phyloP scores from a whole-genome alignment of 2,888 invertebrate species.

The Neuroscelio doddi region DNA sequence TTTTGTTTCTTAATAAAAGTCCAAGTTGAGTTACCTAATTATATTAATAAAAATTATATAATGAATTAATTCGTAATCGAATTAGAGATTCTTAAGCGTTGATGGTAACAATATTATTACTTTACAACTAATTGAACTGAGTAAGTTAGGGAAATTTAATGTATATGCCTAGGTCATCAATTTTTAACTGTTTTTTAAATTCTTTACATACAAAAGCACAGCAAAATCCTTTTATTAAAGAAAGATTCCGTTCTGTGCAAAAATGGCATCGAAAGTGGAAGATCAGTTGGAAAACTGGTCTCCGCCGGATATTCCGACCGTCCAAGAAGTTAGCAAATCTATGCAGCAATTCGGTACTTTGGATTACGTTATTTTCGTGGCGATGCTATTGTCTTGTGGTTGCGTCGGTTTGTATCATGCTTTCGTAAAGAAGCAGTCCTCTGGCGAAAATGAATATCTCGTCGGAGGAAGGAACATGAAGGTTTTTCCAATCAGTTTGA shows the following conservation, averaged over 20 bases:
- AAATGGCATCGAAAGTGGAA: constrained; percentile 52
- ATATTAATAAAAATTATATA: too few relatives aligned
- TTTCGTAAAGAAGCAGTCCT: constrained; percentile 78
- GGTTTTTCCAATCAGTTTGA: constrained; percentile 87
- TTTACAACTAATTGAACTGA: too few relatives aligned
- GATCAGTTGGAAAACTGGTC: constrained; percentile 46
- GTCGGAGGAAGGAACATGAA: constrained; percentile 88
- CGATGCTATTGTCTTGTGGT: constrained; percentile 85
- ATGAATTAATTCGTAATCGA: too few relatives aligned
- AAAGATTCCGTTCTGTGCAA: constrained; percentile 54
- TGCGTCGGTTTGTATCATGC: constrained; percentile 89
- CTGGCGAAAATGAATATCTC: constrained; percentile 81
- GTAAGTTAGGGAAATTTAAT: too few relatives aligned
- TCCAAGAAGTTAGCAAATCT: constrained; percentile 73
- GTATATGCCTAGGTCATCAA: too few relatives aligned
- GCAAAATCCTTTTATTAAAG: not conserved
- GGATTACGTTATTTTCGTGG: constrained; percentile 85
- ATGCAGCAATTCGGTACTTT: constrained; percentile 80
- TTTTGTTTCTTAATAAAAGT: too few relatives aligned
- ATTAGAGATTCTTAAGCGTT: too few relatives aligned
- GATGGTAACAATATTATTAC: too few relatives aligned
- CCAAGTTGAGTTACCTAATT: too few relatives aligned
- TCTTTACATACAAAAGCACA: too few relatives aligned
- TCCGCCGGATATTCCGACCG: constrained; percentile 62
- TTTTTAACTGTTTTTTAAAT: too few relatives aligned